These are phyloP conservation scores for Oscheius onirici DNA, from an alignment of 2,888 invertebrate genomes.

Conservation along the genomic window DNA sequence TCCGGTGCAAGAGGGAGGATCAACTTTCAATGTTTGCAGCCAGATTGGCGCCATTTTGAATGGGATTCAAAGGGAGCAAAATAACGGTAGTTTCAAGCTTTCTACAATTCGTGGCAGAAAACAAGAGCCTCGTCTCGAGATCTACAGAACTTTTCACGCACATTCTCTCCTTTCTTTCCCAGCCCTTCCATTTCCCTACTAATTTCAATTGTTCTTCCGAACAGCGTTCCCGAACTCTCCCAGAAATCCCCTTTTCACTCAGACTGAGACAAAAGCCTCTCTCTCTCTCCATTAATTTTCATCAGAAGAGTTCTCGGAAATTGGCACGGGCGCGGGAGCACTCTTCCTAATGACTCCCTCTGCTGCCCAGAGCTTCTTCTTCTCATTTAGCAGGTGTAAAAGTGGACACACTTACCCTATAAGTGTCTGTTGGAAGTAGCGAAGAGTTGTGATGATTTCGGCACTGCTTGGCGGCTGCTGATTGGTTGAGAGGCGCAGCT, in stretches of 20 bases:
- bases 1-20: no score
- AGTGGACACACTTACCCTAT: slow-evolving; percentile 81
- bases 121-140: no score
- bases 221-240: not conserved
- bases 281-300: slow-evolving; percentile 21
- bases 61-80: not conserved
- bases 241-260: no score
- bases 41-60: no score
- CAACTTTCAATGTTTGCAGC: no score
- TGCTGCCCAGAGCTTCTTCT: no score
- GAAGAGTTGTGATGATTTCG: slow-evolving; percentile 95
- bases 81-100: not conserved
- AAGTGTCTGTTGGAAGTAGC: slow-evolving; percentile 96
- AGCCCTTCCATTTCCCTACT: not conserved
- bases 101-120: no score
- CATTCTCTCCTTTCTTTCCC: not conserved
- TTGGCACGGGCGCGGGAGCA: not conserved
- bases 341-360: not conserved
- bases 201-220: no score
- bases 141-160: no score
- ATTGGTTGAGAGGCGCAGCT: slow-evolving; percentile 83
- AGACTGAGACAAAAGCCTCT: not conserved
- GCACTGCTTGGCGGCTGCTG: slow-evolving; percentile 82
- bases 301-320: not conserved
- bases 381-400: no score